Evolutionary conservation across 2,113 vertebrate genomes (phyloP).

Genomic region (Perca fluviatilis): DNA sequence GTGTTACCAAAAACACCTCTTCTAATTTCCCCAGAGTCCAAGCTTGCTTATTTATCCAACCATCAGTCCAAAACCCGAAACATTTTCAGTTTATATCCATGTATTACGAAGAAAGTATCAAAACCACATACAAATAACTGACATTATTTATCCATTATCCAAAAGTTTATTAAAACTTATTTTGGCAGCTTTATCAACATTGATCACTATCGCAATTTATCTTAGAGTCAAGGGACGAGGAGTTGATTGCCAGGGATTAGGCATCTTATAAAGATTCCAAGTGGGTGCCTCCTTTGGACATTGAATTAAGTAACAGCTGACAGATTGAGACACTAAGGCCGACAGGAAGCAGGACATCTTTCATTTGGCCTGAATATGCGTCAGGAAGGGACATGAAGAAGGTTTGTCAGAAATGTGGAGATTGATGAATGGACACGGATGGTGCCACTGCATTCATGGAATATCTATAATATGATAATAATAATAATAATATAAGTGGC

Average conservation of each 20-base stretch:
- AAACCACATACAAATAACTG: not conserved
- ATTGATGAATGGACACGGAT: not conserved
- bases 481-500: too few relatives aligned
- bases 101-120: not conserved
- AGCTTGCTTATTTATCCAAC: too few relatives aligned
- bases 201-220: not conserved
- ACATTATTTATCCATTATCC: not conserved
- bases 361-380: not conserved
- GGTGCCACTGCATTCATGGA: not conserved
- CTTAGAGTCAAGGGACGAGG: not conserved
- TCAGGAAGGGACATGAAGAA: conserved; percentile 1
- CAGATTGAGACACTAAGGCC: not conserved
- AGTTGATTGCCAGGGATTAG: not conserved
- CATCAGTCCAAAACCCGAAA: not conserved
- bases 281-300: not conserved
- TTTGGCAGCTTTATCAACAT: not conserved
- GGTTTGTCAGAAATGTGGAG: not conserved
- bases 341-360: conserved; percentile 21
- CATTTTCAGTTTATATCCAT: not conserved
- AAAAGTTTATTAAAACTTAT: not conserved
- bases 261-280: not conserved
- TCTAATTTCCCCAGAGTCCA: not conserved
- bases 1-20: too few relatives aligned
- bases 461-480: too few relatives aligned
- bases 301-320: not conserved